phyloP scores from a whole-genome alignment of 64 coral and sea anemone genomes.

The Pachyseris speciosa region DNA sequence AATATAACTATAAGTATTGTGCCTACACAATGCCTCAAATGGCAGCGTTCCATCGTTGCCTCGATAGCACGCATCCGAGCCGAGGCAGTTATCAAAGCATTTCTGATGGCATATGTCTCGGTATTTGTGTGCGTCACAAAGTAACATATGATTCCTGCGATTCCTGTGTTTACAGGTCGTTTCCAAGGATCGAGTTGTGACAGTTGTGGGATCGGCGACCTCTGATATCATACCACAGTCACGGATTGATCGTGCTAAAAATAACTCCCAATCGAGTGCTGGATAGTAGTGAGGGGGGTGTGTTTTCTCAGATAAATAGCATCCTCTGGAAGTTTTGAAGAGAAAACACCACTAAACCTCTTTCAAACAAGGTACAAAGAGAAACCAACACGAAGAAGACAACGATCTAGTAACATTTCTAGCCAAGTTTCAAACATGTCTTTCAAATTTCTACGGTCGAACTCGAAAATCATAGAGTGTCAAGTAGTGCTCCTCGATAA shows the following conservation, averaged over 20 bases:
- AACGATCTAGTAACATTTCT: background rate
- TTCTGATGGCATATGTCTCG: too few relatives aligned
- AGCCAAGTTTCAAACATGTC: background rate
- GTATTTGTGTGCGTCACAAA: background rate
- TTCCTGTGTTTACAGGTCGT: background rate
- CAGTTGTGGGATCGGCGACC: too few relatives aligned
- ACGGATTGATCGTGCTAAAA: background rate
- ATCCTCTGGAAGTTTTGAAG: background rate
- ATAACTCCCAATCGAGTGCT: background rate
- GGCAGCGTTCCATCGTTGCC: background rate
- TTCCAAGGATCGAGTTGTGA: background rate
- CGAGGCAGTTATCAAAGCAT: background rate
- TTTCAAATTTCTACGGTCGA: slow-evolving; percentile 2
- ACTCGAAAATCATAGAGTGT: slow-evolving; percentile 49
- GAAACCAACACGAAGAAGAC: background rate
- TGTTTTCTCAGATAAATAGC: background rate
- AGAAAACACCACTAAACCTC: background rate
- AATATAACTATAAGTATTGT: too few relatives aligned
- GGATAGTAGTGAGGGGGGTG: background rate
- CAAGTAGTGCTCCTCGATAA: slow-evolving; percentile 87
- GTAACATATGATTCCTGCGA: background rate
- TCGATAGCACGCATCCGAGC: too few relatives aligned
- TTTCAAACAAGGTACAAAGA: background rate
- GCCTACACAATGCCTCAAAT: too few relatives aligned
- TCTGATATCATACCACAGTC: background rate